phyloP scores from a whole-genome alignment of 2,113 vertebrate genomes.

The Columba janthina region DNA sequence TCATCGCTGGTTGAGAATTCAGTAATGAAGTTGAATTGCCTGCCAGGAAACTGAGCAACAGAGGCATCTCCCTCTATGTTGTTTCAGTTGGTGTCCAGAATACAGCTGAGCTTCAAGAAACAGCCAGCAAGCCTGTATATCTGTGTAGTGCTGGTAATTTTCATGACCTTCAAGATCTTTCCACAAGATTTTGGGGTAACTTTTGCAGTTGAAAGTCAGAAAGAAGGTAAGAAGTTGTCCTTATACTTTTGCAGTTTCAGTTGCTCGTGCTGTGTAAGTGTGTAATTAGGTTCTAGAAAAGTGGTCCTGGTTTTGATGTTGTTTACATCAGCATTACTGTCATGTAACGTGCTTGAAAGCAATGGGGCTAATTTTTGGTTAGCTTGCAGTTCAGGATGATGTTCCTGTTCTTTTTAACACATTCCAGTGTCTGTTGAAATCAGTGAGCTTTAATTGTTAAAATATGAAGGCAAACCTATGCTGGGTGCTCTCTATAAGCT shows the following conservation, averaged over 20 bases:
- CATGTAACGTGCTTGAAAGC: not conserved
- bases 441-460: not conserved
- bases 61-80: constrained; percentile 76
- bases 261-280: not conserved
- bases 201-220: constrained; percentile 71
- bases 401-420: not conserved
- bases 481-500: not conserved
- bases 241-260: not conserved
- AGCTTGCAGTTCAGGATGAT: not conserved
- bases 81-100: constrained; percentile 74
- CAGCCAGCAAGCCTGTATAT: constrained; percentile 80
- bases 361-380: not conserved
- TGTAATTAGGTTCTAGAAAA: not conserved
- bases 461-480: not conserved
- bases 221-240: constrained; percentile 64
- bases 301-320: not conserved
- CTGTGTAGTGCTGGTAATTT: constrained; percentile 67
- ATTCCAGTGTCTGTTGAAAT: not conserved
- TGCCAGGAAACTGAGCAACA: constrained; percentile 64
- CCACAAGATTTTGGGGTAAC: constrained; percentile 57
- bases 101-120: constrained; percentile 54
- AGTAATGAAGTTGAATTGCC: constrained; percentile 65
- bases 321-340: not conserved
- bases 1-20: constrained; percentile 82
- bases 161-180: not conserved